Evolutionary conservation across 92 coral and sea anemone genomes (phyloP).

Genomic region (Zoanthus sansibaricus): DNA sequence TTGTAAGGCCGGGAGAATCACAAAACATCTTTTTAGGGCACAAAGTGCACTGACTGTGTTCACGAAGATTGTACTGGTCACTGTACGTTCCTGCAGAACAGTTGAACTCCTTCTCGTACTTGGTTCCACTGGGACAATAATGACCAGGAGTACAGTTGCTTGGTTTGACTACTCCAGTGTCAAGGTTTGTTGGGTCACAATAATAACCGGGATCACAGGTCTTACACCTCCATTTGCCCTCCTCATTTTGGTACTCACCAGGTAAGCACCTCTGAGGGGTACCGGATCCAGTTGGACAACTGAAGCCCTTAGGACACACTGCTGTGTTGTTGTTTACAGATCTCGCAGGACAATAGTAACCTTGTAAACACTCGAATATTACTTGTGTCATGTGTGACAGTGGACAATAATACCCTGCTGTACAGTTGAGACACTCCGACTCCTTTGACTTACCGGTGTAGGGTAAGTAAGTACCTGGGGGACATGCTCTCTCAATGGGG

Average conservation of each 20-base stretch:
- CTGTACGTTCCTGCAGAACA: conserved; percentile 96
- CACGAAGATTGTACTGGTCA: conserved; percentile 73
- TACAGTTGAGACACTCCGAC: conserved; percentile 89
- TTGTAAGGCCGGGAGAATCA: conserved; percentile 77
- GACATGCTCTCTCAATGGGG: conserved; percentile 83
- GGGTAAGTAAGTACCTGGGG: conserved; percentile 90
- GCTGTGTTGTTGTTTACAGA: conserved; percentile 88
- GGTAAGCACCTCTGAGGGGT: conserved; percentile 80
- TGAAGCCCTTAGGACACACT: conserved; percentile 82
- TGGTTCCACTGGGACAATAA: conserved; percentile 93
- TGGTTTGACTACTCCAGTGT: conserved; percentile 85
- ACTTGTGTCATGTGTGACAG: conserved; percentile 83
- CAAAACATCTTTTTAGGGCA: conserved; percentile 90
- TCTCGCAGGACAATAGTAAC: conserved; percentile 96
- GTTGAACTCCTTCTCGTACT: conserved; percentile 77
- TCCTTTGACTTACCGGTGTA: conserved; percentile 75
- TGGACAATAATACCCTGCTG: conserved; percentile 95
- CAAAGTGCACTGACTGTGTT: conserved; percentile 61
- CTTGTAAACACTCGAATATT: conserved; percentile 93
- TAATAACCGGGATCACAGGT: conserved; percentile 82
- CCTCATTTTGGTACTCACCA: conserved; percentile 92
- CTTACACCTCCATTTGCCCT: conserved; percentile 84
- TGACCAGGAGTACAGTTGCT: conserved; percentile 92
- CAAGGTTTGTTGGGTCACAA: conserved; percentile 78
- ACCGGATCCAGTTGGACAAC: conserved; percentile 87